phyloP scores from a whole-genome alignment of 1,140 invertebrate genomes.

The Leptinotarsa lineolata region DNA sequence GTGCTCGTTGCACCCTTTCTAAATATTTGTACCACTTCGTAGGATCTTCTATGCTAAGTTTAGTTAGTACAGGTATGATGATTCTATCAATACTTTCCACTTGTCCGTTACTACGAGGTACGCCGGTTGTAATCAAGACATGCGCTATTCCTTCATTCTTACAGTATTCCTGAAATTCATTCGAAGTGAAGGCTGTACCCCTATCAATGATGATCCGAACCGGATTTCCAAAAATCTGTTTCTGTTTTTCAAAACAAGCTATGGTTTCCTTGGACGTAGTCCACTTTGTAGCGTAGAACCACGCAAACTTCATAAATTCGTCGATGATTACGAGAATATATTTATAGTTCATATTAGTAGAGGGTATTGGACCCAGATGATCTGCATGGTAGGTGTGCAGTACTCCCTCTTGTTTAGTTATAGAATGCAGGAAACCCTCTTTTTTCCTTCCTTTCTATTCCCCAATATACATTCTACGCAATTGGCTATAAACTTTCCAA shows the following conservation, averaged over 20 bases:
- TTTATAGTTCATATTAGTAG: constrained; percentile 52
- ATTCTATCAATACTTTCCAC: constrained; percentile 48
- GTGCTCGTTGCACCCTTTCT: constrained; percentile 40
- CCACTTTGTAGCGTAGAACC: constrained; percentile 42
- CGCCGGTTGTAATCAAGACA: constrained; percentile 45
- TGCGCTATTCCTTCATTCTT: constrained; percentile 43
- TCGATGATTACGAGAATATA: constrained; percentile 54
- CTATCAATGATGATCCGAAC: constrained; percentile 48
- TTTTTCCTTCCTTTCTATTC: constrained; percentile 54
- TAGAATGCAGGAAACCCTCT: constrained; percentile 47
- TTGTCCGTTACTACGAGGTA: constrained; percentile 21
- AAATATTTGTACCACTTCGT: constrained; percentile 50
- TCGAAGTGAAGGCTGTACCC: constrained; percentile 53
- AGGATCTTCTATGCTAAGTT: constrained; percentile 38
- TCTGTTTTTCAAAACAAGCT: constrained; percentile 10
- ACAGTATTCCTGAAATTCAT: constrained; percentile 46
- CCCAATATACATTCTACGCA: constrained; percentile 55
- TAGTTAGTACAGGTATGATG: constrained; percentile 46
- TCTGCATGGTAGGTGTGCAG: too few species aligned
- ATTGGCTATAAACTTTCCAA: constrained; percentile 48
- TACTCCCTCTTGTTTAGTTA: too few species aligned
- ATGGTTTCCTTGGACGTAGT: constrained; percentile 48
- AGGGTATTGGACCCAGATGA: constrained; percentile 51
- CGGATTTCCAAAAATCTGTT: not conserved
- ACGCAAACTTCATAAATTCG: constrained; percentile 55